These are phyloP conservation scores for Camponotus floridanus DNA, from an alignment of 1,140 invertebrate species.

Conservation along the genomic window DNA sequence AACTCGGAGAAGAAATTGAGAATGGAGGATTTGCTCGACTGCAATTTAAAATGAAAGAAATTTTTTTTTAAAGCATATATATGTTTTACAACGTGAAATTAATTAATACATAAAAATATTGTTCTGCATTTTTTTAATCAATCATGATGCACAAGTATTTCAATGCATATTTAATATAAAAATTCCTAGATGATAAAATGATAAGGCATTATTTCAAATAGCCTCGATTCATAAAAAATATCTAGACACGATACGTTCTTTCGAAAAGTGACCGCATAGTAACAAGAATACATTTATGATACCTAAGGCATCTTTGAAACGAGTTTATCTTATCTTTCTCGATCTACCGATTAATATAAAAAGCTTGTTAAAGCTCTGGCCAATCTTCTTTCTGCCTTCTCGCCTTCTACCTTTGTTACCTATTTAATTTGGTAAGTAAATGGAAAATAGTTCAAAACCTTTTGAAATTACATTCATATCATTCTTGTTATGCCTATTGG, in stretches of 20 bases:
- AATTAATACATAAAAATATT: too few species aligned
- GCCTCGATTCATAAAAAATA: constrained; percentile 4
- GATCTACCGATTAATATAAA: neutral
- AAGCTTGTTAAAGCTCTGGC: neutral
- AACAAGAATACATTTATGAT: neutral
- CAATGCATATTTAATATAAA: too few species aligned
- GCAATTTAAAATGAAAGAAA: too few species aligned
- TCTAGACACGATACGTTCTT: neutral
- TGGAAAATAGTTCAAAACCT: neutral
- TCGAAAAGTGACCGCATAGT: neutral
- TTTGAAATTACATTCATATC: too few species aligned
- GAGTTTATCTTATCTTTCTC: constrained; percentile 17
- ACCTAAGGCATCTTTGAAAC: neutral
- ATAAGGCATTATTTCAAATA: constrained; percentile 19
- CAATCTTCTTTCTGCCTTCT: neutral
- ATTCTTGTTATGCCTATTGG: neutral
- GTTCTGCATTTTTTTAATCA: too few species aligned
- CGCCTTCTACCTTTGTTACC: too few species aligned
- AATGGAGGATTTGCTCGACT: too few species aligned
- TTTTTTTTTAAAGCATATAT: too few species aligned
- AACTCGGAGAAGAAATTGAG: too few species aligned
- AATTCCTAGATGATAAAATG: neutral
- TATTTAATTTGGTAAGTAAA: neutral
- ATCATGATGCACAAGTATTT: too few species aligned
- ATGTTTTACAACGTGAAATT: too few species aligned